Conservation (phyloP, 2,113 vertebrate genomes). For the Clarias gariepinus region DNA sequence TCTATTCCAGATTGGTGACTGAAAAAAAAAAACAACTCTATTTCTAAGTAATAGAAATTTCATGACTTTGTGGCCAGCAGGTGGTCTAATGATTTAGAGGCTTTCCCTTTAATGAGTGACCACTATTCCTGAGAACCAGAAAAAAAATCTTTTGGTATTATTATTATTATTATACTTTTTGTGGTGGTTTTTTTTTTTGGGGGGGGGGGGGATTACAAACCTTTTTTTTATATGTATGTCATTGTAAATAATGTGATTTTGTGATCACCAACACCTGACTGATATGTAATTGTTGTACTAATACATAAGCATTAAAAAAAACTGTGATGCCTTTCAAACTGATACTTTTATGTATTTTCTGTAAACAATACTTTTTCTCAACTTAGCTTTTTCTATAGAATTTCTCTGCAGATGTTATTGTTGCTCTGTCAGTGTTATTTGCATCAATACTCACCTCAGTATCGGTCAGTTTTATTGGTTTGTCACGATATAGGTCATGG, state of each 20-base stretch:
- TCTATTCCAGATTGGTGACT: background rate
- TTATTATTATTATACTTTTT: background rate
- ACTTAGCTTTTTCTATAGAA: background rate
- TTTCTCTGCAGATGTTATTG: background rate
- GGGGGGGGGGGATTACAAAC: background rate
- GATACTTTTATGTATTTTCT: background rate
- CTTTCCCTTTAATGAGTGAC: slow-evolving; percentile 20
- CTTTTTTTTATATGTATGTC: background rate
- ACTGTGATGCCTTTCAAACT: background rate
- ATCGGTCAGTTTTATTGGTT: background rate
- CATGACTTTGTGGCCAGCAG: background rate
- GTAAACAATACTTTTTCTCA: background rate
- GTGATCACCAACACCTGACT: background rate
- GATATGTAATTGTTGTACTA: background rate
- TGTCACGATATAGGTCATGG: background rate
- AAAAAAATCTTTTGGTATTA: background rate
- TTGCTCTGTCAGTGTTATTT: background rate
- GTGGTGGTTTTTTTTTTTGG: background rate
- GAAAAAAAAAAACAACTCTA: background rate
- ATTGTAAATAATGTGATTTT: background rate
- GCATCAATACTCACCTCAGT: background rate
- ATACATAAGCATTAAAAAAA: background rate
- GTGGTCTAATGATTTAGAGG: background rate
- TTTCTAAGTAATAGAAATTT: background rate
- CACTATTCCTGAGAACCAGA: background rate